Conservation (phyloP, 1,140 invertebrate genomes). For the Drosophila punjabiensis region DNA sequence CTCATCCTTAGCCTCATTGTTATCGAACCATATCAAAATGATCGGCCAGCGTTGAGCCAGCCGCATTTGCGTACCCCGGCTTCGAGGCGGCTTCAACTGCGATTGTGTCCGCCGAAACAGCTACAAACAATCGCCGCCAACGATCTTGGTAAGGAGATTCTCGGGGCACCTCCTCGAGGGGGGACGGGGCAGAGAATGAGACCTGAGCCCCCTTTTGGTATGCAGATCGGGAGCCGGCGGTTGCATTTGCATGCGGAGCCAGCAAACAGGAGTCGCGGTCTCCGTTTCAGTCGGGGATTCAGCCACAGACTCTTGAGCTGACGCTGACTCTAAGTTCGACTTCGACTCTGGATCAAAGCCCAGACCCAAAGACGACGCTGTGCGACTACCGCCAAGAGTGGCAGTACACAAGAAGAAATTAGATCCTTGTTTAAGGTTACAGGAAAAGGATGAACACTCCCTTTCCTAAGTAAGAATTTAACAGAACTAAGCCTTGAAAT, state of each 20-base stretch:
- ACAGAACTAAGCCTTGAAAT: background rate
- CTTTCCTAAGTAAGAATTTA: background rate
- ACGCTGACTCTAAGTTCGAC: constrained; percentile 8
- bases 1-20: constrained; percentile 65
- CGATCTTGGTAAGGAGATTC: constrained; percentile 55
- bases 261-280: constrained; percentile 36
- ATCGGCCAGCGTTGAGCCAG: constrained; percentile 67
- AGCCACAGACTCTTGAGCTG: background rate
- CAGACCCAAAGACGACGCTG: constrained; percentile 79
- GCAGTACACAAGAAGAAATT: constrained; percentile 1
- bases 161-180: background rate
- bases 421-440: background rate
- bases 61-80: constrained; percentile 77
- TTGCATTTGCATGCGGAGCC: constrained; percentile 67
- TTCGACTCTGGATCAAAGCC: constrained; percentile 31
- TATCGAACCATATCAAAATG: constrained; percentile 84
- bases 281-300: constrained; percentile 29
- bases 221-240: constrained; percentile 68
- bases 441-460: background rate
- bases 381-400: constrained; percentile 51
- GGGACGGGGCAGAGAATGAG: constrained; percentile 11
- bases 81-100: constrained; percentile 22
- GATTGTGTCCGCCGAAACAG: constrained; percentile 66
- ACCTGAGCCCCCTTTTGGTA: constrained; percentile 54
- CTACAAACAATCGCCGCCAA: constrained; percentile 82